Evolutionary conservation across 2,113 vertebrate genomes (phyloP).

Genomic region (Pseudorhombus dupliciocellatus): DNA sequence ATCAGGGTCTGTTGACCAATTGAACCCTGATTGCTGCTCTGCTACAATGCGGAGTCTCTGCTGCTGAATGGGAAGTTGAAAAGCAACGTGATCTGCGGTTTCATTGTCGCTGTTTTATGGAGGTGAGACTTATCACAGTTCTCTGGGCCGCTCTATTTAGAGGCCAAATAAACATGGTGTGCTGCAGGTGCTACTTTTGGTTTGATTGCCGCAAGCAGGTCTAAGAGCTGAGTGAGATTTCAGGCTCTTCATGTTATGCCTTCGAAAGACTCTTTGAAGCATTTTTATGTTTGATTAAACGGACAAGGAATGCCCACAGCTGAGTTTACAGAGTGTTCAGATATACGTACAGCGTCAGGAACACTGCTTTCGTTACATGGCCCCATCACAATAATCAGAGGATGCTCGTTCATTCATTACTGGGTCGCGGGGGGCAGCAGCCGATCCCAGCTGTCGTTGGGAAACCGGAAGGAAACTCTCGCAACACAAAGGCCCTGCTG

Average conservation of each 20-base stretch:
- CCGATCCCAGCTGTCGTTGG: too few species aligned
- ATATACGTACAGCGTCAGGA: too few species aligned
- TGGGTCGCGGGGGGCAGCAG: too few species aligned
- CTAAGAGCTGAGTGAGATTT: conserved; percentile 6
- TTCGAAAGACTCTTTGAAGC: not conserved
- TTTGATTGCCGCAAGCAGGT: not conserved
- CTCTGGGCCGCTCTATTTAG: not conserved
- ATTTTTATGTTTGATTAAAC: conserved; percentile 26
- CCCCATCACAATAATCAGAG: not conserved
- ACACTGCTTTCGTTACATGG: conserved; percentile 30
- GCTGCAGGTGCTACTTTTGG: not conserved
- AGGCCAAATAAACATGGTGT: not conserved
- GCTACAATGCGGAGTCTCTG: conserved; percentile 14
- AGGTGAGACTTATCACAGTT: conserved; percentile 20
- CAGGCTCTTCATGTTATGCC: not conserved
- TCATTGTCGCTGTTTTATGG: conserved; percentile 18
- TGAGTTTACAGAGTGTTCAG: not conserved
- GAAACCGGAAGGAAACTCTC: too few species aligned
- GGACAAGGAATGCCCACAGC: not conserved
- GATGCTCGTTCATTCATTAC: too few species aligned
- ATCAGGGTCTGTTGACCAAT: conserved; percentile 30
- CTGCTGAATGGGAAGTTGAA: conserved; percentile 28
- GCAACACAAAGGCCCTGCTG: too few species aligned
- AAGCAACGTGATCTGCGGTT: conserved; percentile 29
- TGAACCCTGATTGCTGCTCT: conserved; percentile 43